phyloP scores from a whole-genome alignment of 2,797 vertebrate species.

The Chelonia mydas region DNA sequence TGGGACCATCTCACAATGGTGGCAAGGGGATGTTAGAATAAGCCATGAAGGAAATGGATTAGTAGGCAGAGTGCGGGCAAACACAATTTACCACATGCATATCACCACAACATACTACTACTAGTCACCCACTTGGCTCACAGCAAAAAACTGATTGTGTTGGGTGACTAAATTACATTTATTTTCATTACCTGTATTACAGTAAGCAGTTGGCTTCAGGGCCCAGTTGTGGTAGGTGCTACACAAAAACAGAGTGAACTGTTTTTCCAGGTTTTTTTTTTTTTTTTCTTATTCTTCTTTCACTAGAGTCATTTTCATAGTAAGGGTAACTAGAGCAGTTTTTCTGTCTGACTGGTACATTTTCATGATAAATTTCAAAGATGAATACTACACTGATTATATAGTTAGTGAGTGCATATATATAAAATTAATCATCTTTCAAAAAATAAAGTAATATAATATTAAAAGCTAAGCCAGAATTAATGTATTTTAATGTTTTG shows the following conservation, averaged over 20 bases:
- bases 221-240: not conserved
- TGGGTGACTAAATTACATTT: not conserved
- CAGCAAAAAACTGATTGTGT: not conserved
- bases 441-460: not conserved
- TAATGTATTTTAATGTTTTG: not conserved
- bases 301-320: not conserved
- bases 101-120: no score
- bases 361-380: not conserved
- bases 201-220: not conserved
- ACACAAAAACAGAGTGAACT: not conserved
- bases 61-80: no score
- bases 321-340: not conserved
- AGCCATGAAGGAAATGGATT: no score
- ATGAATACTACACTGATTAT: not conserved
- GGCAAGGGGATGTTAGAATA: no score
- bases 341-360: not conserved
- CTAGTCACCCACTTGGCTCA: not conserved
- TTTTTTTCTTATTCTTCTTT: not conserved
- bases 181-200: not conserved
- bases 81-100: no score
- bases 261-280: not conserved
- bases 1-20: no score
- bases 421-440: no score
- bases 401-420: no score
- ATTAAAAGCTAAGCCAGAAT: not conserved